Base-by-base conservation (phyloP, 1,140 invertebrate species). In the Sycobia sp. region DNA sequence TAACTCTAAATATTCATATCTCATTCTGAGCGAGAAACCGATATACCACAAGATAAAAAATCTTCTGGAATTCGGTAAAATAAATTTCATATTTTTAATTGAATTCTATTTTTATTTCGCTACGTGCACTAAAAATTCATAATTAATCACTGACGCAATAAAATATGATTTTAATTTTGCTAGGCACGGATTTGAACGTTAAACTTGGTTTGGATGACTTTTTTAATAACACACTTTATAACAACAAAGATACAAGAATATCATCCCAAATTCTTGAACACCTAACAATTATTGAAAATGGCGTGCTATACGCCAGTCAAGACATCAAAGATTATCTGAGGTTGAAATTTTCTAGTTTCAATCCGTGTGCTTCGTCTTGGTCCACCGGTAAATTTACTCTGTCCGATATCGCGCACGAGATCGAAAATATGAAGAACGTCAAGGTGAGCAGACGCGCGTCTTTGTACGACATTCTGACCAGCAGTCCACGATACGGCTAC, bases 21-120 rank as follows among this genome's bases (percentile, higher is more conserved):
- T 9, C 13, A 39, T n/a, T n/a, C 34, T 3, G 22, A 23, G 2
- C 34, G 41, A 20, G 36, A 27, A 8, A 23, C 38, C 11, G 34
- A 34, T 18, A 0, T 8, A 1, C n/a, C 16, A 39, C 22, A 41
- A 54, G 36, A 4, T 54, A 13, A 54, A 39, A 7, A 54, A 54
- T 18, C 51, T 54, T 22, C 22, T 54, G 20, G 51, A 39, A 25
- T 41, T 54, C 2, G 51, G 51, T 25, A 54, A 20, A 16, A 10
- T n/a, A 22, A 16, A 39, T 39, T 39, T 39, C 18, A 16, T 16
- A n/a, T 16, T n/a, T n/a, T n/a, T n/a, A n/a, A n/a, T n/a, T n/a
- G n/a, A n/a, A n/a, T n/a, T n/a, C n/a, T n/a, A n/a, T n/a, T n/a
- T n/a, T n/a, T 39, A 16, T 3, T 36, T 36, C n/a, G 10, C 4